Base-by-base conservation (phyloP, 2,888 invertebrate species). In the Galeruca laticollis region DNA sequence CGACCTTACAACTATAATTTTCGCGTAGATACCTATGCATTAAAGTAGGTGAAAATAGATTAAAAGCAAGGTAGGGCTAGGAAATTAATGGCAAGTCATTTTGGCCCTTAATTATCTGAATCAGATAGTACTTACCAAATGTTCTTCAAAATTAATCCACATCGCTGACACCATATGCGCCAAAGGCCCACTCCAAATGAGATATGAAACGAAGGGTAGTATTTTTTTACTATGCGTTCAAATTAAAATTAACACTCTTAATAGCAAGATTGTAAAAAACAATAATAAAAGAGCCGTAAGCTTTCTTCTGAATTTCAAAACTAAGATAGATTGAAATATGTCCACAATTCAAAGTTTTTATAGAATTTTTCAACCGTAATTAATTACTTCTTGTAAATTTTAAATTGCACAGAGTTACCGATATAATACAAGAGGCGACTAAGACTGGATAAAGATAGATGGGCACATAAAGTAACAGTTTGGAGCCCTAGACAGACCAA, bases 71-170 rank as follows among this genome's bases (percentile, higher is more conserved):
- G 75, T 75, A 73, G 78, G 80, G 78, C 74, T 63, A 74, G 75
- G 75, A 79, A 82, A 82, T 82, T 81, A 80, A 82, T 82, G 81
- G 77, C 75, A 76, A 78, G 76, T 78, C 79, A 69, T 76, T 72
- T 73, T 75, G 76, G 78, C 74, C 78, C 78, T 78, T 79, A 81
- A 82, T 82, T 81, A 81, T 79, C 78, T 78, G 73, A 76, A 81
- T 81, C 81, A 79, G 82, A 82, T 82, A 81, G 76, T 73, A 74
- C n/a, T n/a, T n/a, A n/a, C 81, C 81, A 80, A 81, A 81, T 81
- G 82, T 78, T 80, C 74, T 77, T 76, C 76, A 76, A 73, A 76
- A 73, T 72, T 77, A 78, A 78, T 79, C 76, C 76, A 77, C 77
- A 74, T 18, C 21, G 13, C 37, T 49, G 70, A 64, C 71, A 68